Conservation (phyloP, 2,888 invertebrate species). For the Podabrus alpinus region DNA sequence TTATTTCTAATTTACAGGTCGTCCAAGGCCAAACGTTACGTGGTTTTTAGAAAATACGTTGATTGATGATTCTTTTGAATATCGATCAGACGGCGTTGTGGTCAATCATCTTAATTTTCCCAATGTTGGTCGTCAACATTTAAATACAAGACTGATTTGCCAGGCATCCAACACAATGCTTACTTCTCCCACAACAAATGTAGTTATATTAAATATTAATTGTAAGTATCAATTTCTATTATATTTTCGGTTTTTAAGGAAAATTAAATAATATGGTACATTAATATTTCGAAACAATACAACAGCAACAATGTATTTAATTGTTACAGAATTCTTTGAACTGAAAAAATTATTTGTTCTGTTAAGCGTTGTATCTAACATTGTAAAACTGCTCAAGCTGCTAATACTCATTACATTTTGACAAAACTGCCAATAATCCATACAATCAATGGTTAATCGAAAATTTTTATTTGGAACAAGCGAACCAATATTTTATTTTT, state of each 20-base stretch:
- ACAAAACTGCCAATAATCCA: slow-evolving; percentile 17
- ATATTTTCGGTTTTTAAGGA: neutral
- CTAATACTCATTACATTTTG: slow-evolving; percentile 22
- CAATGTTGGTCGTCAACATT: slow-evolving; percentile 79
- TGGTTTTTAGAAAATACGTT: slow-evolving; percentile 86
- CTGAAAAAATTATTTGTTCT: slow-evolving; percentile 17
- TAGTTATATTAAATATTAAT: slow-evolving; percentile 82
- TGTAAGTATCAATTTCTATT: slow-evolving; percentile 67
- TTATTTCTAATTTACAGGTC: slow-evolving; percentile 58
- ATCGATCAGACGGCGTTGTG: slow-evolving; percentile 69
- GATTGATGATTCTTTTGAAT: slow-evolving; percentile 81
- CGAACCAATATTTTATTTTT: neutral
- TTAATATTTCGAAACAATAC: no score
- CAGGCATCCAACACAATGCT: slow-evolving; percentile 87
- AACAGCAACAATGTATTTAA: slow-evolving; percentile 29
- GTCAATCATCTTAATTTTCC: slow-evolving; percentile 81
- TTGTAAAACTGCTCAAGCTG: slow-evolving; percentile 15
- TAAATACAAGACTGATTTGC: slow-evolving; percentile 82
- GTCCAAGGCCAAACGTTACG: slow-evolving; percentile 76
- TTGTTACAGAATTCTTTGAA: slow-evolving; percentile 24
- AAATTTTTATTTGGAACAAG: neutral
- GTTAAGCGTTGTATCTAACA: slow-evolving; percentile 17
- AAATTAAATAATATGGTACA: no score
- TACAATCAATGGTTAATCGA: slow-evolving; percentile 13
- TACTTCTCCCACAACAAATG: slow-evolving; percentile 76